Evolutionary conservation across 37 sponge, comb jelly and placozoan genomes (phyloP), one percentile per base, ranked within the genome.

Genomic region (Oopsacas minuta): DNA sequence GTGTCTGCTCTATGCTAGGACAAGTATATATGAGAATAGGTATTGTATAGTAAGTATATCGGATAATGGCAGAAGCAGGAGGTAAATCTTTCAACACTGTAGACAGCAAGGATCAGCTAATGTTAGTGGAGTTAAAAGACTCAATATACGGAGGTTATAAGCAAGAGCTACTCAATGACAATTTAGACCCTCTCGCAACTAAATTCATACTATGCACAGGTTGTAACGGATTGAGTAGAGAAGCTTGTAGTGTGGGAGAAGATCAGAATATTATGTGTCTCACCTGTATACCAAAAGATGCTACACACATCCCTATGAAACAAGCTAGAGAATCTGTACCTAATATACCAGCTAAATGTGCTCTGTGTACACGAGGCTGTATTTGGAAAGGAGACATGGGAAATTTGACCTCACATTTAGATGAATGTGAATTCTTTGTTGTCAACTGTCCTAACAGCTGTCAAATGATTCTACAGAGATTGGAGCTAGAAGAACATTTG

Each of bases 351-450:
- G 75, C 17, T 7, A 61, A 61, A 12, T 61, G 75, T 61, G 32
- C 75, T 32, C 75, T 61, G 20, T n/a, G 28, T n/a, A 61, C 75
- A 5, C 75, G 75, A 61, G 75, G 75, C 1, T 61, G 75, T 61
- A n/a, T 61, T 10, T 61, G 75, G 75, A 61, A 61, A 61, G 75
- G 28, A 32, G 5, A 32, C 17, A 3, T 61, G 3, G 75, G 75
- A 3, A 61, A 5, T 25, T 3, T 61, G 75, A 61, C 30, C 28
- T 7, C 28, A 34, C 75, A 61, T 61, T 61, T 61, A 34, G 75
- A 61, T 61, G 75, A 61, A n/a, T 61, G 75, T 34, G 75, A 61
- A 61, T 61, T 32, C 30, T 61, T 61, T n/a, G 75, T 61, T n/a
- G 75, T 61, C 32, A 61, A 12, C 30, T 61, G 75, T 12, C 20